Conservation (phyloP, 2,888 invertebrate genomes). For the Drosophila vallismaia region DNA sequence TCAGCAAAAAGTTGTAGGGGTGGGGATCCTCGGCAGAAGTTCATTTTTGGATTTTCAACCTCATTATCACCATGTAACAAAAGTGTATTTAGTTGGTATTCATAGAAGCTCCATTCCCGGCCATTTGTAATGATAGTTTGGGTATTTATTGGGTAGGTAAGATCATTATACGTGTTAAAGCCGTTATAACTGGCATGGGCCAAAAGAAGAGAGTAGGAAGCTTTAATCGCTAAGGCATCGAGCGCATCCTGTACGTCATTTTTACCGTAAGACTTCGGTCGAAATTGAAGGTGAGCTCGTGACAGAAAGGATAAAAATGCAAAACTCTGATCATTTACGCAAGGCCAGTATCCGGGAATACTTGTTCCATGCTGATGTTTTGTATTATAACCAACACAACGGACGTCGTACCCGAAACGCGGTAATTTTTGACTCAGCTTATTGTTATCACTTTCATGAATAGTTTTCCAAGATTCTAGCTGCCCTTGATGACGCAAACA, state of each 20-base stretch:
- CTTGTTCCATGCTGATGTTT: constrained; percentile 88
- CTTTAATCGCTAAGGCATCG: constrained; percentile 90
- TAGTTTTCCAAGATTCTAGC: constrained; percentile 87
- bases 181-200: constrained; percentile 93
- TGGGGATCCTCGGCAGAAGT: constrained; percentile 91
- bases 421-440: constrained; percentile 84
- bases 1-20: constrained; percentile 90
- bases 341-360: constrained; percentile 94
- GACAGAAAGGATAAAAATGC: constrained; percentile 91
- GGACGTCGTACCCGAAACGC: constrained; percentile 86
- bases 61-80: constrained; percentile 87
- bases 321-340: constrained; percentile 89
- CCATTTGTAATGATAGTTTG: constrained; percentile 96
- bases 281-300: constrained; percentile 86
- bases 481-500: constrained; percentile 89
- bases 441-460: constrained; percentile 85
- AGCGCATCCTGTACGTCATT: constrained; percentile 87
- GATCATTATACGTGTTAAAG: constrained; percentile 94
- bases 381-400: constrained; percentile 86
- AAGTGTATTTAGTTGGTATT: constrained; percentile 96
- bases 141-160: constrained; percentile 95
- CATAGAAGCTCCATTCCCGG: constrained; percentile 92
- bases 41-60: constrained; percentile 88
- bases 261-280: constrained; percentile 84
- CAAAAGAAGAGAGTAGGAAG: constrained; percentile 92